Percentiles rank a stretch among this genome's conserved stretches.
These are phyloP conservation scores for Oxygymnocypris stewartii DNA, from an alignment of 2,113 vertebrate genomes.

Conservation along the genomic window DNA sequence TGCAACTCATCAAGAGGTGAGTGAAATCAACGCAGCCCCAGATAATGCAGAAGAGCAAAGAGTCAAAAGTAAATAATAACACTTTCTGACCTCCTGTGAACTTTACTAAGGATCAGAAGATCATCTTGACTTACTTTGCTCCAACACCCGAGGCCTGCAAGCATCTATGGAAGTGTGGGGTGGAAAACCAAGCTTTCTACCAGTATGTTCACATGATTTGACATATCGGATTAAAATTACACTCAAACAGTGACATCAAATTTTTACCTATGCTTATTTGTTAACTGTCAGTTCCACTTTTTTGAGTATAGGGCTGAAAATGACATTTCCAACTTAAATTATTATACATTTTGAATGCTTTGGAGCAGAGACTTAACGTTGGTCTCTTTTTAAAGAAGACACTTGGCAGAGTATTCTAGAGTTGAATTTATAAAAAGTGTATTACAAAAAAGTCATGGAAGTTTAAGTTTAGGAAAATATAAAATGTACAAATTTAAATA, in stretches of 20 bases:
- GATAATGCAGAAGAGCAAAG: conserved; percentile 19
- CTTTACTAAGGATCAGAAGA: conserved; percentile 87
- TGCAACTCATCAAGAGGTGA: conserved; percentile 97
- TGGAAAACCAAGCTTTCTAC: conserved; percentile 98
- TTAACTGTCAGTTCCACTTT: no score
- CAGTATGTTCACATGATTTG: conserved; percentile 79
- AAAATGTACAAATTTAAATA: no score
- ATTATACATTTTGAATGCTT: no score
- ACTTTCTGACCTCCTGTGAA: neutral
- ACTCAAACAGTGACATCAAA: neutral
- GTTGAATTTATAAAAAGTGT: no score
- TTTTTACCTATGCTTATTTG: neutral
- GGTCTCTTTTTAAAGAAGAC: no score
- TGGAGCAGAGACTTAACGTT: no score
- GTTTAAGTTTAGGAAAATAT: no score
- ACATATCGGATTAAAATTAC: neutral
- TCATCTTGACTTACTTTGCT: conserved; percentile 93
- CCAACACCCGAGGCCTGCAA: conserved; percentile 98
- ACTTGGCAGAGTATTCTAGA: no score
- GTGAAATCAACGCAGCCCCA: conserved; percentile 46
- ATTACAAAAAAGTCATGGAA: no score
- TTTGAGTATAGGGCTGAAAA: no score
- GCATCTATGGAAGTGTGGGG: conserved; percentile 98
- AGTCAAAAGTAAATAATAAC: neutral
- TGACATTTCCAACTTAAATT: no score